Base-by-base conservation (phyloP, 1,140 invertebrate genomes). In the Tachypleus tridentatus region DNA sequence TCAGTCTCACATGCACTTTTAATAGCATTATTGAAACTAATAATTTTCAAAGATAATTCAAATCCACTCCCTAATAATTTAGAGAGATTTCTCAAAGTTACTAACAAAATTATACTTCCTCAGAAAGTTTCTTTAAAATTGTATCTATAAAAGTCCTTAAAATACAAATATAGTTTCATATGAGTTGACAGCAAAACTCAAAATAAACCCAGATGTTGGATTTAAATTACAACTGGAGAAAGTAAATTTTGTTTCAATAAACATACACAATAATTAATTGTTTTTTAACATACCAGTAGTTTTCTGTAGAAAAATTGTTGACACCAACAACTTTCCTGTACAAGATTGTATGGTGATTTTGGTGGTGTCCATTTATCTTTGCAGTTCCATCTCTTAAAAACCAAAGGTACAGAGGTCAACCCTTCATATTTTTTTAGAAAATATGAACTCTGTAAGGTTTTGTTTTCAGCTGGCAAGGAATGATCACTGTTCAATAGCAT, bases 261-360 rank as follows among this genome's bases (percentile, higher is more conserved):
- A 57, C 9, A 48, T 8, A 53, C 5, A 51, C 29, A 50, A 72
- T 50, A 50, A 58, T 73, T 67, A 29, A 29, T 0, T 29, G 0
- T 29, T 29, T 29, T 29, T 29, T 29, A 29, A 61, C 64, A 64
- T 70, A 80, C 79, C 79, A 74, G 73, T 74, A 5, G 79, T 80
- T 71, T 74, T 76, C 62, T 81, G 77, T 5, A 80, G 70, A 65
- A 82, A 82, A 62, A 82, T 81, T 10, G 82, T 82, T 4, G 79
- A 80, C 7, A 83, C 73, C 10, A 83, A 72, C 4, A 83, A 69
- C 70, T 76, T 70, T 83, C 82, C 67, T 83, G 81, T 57, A 83
- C 76, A 6, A 83, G 72, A 67, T 77, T 76, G 68, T 74, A 82
- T 4, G 82, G 82, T 29, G 81, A 82, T 63, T 77, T 76, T n/a